phyloP scores from a whole-genome alignment of 2,113 vertebrate species.

The Globicephala melas region DNA sequence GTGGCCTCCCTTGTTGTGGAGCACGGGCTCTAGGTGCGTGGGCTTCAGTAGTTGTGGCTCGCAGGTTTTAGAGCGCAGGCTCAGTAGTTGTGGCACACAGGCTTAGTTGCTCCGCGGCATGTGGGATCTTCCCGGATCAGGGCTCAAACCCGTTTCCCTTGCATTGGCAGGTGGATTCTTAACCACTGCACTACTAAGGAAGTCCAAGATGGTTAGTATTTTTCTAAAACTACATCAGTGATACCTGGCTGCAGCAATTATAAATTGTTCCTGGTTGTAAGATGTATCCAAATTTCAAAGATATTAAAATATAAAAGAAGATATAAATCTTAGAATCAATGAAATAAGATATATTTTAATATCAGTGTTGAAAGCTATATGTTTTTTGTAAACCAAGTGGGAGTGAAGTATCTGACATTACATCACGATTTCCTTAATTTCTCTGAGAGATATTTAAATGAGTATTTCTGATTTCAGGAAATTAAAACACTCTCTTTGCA shows the following conservation, averaged over 20 bases:
- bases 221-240: constrained; percentile 31
- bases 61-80: too few relatives aligned
- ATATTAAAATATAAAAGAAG: background rate
- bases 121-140: too few relatives aligned
- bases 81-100: too few relatives aligned
- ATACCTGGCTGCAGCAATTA: background rate
- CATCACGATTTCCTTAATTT: constrained; percentile 40
- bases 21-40: too few relatives aligned
- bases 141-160: too few relatives aligned
- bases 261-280: constrained; percentile 30
- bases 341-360: constrained; percentile 45
- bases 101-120: too few relatives aligned
- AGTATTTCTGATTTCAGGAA: background rate
- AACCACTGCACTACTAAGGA: too few relatives aligned
- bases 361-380: constrained; percentile 8
- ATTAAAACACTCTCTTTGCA: background rate
- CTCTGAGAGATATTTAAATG: constrained; percentile 13
- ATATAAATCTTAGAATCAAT: constrained; percentile 19
- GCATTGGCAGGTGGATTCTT: too few relatives aligned
- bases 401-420: background rate
- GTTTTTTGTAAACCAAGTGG: constrained; percentile 26
- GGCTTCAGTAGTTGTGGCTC: too few relatives aligned
- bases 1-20: too few relatives aligned
- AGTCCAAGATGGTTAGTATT: background rate
- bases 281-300: constrained; percentile 13